phyloP scores from a whole-genome alignment of 2,797 vertebrate species.

The Ctenopoma multispine region DNA sequence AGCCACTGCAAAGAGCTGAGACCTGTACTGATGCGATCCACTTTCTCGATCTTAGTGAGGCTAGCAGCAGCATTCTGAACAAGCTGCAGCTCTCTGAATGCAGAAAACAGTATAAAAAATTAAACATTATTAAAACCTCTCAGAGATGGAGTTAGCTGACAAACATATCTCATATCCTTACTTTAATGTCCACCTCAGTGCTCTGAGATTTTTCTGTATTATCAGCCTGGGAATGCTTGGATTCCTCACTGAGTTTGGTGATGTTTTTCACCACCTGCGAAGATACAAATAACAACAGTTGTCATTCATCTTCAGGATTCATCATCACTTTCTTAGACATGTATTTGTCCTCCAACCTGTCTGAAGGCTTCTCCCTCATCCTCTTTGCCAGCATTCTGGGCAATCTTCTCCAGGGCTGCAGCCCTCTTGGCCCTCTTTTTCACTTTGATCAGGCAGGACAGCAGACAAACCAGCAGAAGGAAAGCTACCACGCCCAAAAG shows the following conservation, averaged over 20 bases:
- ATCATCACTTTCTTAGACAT: not conserved
- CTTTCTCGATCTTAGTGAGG: constrained; percentile 68
- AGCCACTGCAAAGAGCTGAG: constrained; percentile 70
- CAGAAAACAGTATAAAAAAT: constrained; percentile 64
- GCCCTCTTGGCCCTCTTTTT: constrained; percentile 84
- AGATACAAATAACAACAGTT: constrained; percentile 15
- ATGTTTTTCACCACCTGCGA: constrained; percentile 87
- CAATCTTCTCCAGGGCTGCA: constrained; percentile 82
- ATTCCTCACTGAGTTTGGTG: constrained; percentile 85
- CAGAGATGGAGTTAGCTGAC: constrained; percentile 11
- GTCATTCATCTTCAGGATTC: not conserved
- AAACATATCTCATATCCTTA: constrained; percentile 46
- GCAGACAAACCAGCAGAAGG: constrained; percentile 85
- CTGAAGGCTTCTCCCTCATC: constrained; percentile 85
- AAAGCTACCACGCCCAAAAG: constrained; percentile 83
- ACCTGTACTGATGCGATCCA: constrained; percentile 75
- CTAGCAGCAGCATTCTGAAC: constrained; percentile 73
- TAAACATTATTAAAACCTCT: constrained; percentile 52
- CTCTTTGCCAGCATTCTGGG: constrained; percentile 82
- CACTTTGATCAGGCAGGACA: constrained; percentile 86
- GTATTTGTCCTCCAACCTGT: constrained; percentile 75
- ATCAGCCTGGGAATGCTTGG: constrained; percentile 85
- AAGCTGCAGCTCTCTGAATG: constrained; percentile 71
- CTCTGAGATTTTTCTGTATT: constrained; percentile 87
- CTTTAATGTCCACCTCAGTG: constrained; percentile 89